phyloP scores from a whole-genome alignment of 2,888 invertebrate genomes.

The Apantesis nais region DNA sequence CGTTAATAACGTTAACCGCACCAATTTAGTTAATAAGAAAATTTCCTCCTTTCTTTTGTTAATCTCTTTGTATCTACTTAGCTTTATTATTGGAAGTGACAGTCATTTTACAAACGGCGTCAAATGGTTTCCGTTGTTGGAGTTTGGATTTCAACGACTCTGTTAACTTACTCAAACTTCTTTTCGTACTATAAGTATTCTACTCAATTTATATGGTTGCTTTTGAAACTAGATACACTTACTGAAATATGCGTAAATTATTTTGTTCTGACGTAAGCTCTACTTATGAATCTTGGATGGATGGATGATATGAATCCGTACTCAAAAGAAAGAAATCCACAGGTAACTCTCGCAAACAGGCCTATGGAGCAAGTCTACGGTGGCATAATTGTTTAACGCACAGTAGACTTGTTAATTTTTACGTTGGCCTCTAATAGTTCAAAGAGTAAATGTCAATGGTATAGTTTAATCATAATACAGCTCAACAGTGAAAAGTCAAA shows the following conservation, averaged over 20 bases:
- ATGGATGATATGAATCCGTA: too few relatives aligned
- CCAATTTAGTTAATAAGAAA: constrained; percentile 49
- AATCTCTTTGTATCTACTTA: constrained; percentile 46
- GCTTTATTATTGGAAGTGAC: constrained; percentile 44
- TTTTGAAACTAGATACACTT: neutral
- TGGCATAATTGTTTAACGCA: too few relatives aligned
- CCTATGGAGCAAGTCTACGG: too few relatives aligned
- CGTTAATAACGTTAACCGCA: constrained; percentile 47
- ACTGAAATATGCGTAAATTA: neutral
- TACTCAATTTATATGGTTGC: neutral
- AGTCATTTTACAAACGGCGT: constrained; percentile 39
- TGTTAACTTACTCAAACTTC: neutral
- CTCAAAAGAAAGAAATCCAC: too few relatives aligned
- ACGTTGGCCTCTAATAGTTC: too few relatives aligned
- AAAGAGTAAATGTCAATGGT: too few relatives aligned
- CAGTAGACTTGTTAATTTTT: too few relatives aligned
- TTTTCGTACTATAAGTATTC: neutral
- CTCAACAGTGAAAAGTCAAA: neutral
- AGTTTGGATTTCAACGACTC: neutral
- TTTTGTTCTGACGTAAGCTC: neutral
- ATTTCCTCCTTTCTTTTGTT: constrained; percentile 43
- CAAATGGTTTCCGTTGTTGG: constrained; percentile 8
- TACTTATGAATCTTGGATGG: neutral
- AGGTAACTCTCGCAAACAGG: neutral
- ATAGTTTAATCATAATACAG: too few relatives aligned